Evolutionary conservation across 1,140 invertebrate species (phyloP).

Genomic region (Cylas formicarius): DNA sequence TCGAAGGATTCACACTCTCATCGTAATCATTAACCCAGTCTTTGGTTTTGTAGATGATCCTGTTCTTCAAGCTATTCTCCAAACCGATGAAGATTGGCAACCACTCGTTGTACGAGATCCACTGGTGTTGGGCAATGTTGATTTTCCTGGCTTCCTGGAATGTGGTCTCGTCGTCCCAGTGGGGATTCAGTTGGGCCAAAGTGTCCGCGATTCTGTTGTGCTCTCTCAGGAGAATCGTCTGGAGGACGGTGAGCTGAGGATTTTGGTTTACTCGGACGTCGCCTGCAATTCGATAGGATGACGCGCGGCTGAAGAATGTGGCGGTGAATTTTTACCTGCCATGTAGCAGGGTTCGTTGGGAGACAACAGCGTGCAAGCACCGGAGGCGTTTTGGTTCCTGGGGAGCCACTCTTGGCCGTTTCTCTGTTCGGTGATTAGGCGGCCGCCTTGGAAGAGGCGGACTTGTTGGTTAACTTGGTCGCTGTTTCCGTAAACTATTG

Average conservation of each 20-base stretch:
- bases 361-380: constrained; percentile 50
- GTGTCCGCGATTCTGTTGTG: constrained; percentile 80
- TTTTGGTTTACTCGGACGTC: constrained; percentile 85
- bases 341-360: constrained; percentile 60
- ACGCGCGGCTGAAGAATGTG: neutral
- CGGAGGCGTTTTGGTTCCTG: constrained; percentile 55
- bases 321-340: constrained; percentile 47
- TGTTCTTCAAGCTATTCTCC: constrained; percentile 62
- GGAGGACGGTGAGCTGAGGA: constrained; percentile 69
- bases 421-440: constrained; percentile 54
- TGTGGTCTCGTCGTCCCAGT: constrained; percentile 78
- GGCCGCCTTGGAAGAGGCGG: constrained; percentile 57
- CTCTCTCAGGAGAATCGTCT: constrained; percentile 77
- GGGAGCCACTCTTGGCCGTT: constrained; percentile 63
- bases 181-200: constrained; percentile 70
- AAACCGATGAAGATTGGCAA: constrained; percentile 69
- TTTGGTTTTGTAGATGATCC: constrained; percentile 56
- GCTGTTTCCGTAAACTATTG: constrained; percentile 74
- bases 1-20: constrained; percentile 64
- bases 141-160: constrained; percentile 84
- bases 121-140: constrained; percentile 67
- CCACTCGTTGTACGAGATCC: constrained; percentile 84
- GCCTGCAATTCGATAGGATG: constrained; percentile 46
- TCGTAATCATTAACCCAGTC: constrained; percentile 81
- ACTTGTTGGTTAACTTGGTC: constrained; percentile 55